These are phyloP conservation scores for Metridium senile DNA, from an alignment of 92 coral and sea anemone genomes.

Conservation along the genomic window DNA sequence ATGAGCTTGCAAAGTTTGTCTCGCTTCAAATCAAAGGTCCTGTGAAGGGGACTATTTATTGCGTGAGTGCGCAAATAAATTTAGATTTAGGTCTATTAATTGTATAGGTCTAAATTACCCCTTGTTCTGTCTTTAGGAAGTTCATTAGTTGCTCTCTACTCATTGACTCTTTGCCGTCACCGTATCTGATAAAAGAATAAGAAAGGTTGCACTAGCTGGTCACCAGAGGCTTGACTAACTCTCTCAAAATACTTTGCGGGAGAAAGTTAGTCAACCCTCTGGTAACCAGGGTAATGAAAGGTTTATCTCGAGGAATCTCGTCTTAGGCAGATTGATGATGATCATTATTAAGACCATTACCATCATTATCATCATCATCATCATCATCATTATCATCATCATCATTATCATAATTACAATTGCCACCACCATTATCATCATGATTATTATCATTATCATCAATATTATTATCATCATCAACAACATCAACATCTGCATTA, in stretches of 20 bases:
- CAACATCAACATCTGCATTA: not conserved
- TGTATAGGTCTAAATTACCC: constrained; percentile 40
- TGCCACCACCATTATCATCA: not conserved
- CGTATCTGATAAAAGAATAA: constrained; percentile 45
- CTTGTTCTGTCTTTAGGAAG: constrained; percentile 65
- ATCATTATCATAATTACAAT: no score
- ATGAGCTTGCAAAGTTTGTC: no score
- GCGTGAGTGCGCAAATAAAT: no score
- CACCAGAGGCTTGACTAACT: no score
- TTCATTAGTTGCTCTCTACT: constrained; percentile 47
- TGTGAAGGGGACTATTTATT: no score
- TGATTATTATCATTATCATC: not conserved
- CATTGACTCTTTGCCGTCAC: constrained; percentile 73
- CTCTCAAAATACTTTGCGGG: no score
- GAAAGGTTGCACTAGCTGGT: not conserved
- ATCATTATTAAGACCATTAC: not conserved
- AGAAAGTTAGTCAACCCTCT: no score
- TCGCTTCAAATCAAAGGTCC: no score
- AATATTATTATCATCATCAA: not conserved
- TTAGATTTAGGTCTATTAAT: not conserved
- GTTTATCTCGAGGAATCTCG: no score
- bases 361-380: not conserved
- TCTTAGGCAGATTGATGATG: no score
- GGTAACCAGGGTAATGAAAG: no score
- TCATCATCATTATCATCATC: not conserved